These are phyloP conservation scores for Numenius arquata DNA, from an alignment of 2,113 vertebrate genomes.

Conservation along the genomic window DNA sequence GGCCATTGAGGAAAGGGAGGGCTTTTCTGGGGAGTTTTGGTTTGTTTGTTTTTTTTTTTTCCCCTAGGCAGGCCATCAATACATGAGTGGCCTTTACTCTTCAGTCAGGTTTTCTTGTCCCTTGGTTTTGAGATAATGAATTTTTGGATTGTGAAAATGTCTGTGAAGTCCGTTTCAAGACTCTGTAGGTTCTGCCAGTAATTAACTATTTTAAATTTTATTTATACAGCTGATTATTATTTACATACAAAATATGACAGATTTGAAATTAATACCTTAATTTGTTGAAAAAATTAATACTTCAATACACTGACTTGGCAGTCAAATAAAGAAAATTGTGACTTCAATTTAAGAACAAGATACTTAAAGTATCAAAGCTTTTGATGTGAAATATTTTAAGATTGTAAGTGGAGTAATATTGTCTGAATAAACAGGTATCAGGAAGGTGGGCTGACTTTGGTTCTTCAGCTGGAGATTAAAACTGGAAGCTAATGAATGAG, in stretches of 20 bases:
- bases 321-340: not conserved
- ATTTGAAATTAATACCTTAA: not conserved
- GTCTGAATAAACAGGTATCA: not conserved
- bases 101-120: not conserved
- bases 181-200: not conserved
- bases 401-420: not conserved
- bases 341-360: not conserved
- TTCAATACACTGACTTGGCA: not conserved
- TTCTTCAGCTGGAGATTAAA: not conserved
- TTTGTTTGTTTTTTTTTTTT: not conserved
- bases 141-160: not conserved
- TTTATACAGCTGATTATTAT: not conserved
- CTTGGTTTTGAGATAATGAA: not conserved
- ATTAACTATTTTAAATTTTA: not conserved
- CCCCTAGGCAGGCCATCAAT: not conserved
- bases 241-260: not conserved
- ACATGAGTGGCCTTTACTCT: not conserved
- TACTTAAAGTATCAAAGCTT: not conserved
- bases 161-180: not conserved
- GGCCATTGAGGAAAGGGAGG: not conserved
- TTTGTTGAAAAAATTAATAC: not conserved
- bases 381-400: not conserved
- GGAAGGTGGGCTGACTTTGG: not conserved
- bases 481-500: not conserved
- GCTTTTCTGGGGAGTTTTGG: not conserved